Conservation (phyloP, 2,888 invertebrate species). For the Pomacea canaliculata region DNA sequence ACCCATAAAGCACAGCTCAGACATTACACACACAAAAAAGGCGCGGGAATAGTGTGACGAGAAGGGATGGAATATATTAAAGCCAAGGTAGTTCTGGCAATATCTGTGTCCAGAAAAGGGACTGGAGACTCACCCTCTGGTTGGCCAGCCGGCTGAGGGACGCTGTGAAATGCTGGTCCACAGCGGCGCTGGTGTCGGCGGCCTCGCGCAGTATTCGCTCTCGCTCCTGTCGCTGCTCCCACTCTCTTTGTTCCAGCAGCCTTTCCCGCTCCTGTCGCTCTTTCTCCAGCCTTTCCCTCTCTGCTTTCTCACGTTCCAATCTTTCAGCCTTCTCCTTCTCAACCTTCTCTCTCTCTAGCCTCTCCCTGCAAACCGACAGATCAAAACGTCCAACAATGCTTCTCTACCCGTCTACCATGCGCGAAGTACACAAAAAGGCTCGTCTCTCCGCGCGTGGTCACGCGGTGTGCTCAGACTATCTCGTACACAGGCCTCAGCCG, state of each 20-base stretch:
- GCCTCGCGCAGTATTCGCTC: slow-evolving; percentile 59
- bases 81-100: no score
- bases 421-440: no score
- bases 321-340: slow-evolving; percentile 57
- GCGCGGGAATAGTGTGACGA: no score
- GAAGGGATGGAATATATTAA: no score
- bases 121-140: slow-evolving; percentile 46
- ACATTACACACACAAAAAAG: no score
- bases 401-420: no score
- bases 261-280: slow-evolving; percentile 51
- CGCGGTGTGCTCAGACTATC: no score
- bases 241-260: slow-evolving; percentile 56
- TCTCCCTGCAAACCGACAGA: slow-evolving; percentile 41
- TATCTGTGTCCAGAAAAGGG: no score
- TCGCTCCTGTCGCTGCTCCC: slow-evolving; percentile 69
- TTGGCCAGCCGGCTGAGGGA: slow-evolving; percentile 74
- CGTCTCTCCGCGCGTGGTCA: no score
- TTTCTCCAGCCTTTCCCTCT: slow-evolving; percentile 49
- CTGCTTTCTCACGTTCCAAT: slow-evolving; percentile 57
- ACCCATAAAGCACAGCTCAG: no score
- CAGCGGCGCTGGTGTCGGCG: slow-evolving; percentile 56
- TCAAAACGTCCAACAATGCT: no score
- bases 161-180: slow-evolving; percentile 91
- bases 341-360: slow-evolving; percentile 49
- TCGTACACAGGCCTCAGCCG: no score